A percentile compares a stretch with the other conserved stretches of the same genome.
These are phyloP conservation scores for Tonatia bakeri DNA, from an alignment of 2,113 vertebrate genomes.

Conservation along the genomic window DNA sequence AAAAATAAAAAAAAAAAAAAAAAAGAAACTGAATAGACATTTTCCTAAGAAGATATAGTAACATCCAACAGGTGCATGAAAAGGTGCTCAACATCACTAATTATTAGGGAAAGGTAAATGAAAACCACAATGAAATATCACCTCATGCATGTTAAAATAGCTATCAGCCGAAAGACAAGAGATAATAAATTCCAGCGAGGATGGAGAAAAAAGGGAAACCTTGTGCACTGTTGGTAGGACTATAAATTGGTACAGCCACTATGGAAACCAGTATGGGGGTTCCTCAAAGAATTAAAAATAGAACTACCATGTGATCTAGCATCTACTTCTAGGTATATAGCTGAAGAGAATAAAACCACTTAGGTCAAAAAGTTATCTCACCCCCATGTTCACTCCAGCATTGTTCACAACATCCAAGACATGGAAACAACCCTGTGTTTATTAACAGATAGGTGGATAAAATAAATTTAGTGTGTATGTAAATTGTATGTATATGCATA, in stretches of 20 bases:
- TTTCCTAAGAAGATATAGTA: neutral
- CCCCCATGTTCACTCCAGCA: too few species aligned
- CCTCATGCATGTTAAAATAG: neutral
- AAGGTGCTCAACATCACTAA: neutral
- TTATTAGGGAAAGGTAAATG: too few species aligned
- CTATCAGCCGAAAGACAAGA: neutral
- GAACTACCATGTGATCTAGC: too few species aligned
- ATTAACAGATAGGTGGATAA: neutral
- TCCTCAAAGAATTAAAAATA: too few species aligned
- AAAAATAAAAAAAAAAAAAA: too few species aligned
- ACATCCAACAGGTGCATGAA: neutral
- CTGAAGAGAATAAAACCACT: too few species aligned
- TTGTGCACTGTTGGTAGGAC: neutral
- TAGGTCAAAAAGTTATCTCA: too few species aligned
- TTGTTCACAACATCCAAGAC: too few species aligned
- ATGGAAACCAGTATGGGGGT: neutral
- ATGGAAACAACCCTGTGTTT: too few species aligned
- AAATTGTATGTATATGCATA: neutral
- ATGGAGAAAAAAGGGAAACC: neutral
- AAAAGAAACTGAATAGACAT: too few species aligned
- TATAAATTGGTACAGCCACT: neutral
- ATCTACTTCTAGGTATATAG: too few species aligned
- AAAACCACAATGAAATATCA: neutral
- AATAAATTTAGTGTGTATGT: neutral
- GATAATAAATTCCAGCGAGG: neutral